Conservation (phyloP, 2,113 vertebrate species). For the Corvus cornix region DNA sequence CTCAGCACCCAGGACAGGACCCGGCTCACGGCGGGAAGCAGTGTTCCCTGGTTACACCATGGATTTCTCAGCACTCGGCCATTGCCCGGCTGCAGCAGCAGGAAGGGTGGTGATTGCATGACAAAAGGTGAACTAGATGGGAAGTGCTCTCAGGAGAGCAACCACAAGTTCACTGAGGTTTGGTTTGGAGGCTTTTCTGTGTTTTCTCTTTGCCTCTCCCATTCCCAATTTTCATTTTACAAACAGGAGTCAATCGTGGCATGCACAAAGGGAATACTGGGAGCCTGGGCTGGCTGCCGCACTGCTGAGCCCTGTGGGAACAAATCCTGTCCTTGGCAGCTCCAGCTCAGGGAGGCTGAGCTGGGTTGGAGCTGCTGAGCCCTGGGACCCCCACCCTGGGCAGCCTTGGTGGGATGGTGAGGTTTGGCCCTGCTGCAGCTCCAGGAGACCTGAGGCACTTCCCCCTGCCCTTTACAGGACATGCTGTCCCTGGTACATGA, state of each 20-base stretch:
- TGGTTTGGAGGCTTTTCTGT: not conserved
- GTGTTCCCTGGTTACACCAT: accelerated
- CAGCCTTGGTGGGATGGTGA: not conserved
- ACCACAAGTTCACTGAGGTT: not conserved
- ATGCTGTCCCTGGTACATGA: accelerated
- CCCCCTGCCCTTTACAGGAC: not conserved
- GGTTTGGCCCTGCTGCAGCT: not conserved
- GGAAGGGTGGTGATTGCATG: not conserved
- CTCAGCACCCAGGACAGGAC: not conserved
- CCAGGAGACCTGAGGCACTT: not conserved
- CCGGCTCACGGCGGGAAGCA: not conserved
- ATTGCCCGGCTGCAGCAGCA: not conserved
- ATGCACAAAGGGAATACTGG: not conserved
- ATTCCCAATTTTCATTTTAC: not conserved
- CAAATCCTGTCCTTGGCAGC: not conserved
- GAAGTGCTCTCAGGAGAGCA: not conserved
- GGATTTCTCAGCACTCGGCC: not conserved
- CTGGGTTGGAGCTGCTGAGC: not conserved
- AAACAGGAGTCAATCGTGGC: not conserved
- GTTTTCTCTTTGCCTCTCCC: not conserved
- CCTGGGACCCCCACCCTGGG: not conserved
- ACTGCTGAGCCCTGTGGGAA: not conserved
- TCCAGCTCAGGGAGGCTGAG: not conserved
- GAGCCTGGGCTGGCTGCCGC: not conserved
- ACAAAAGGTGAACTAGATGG: not conserved